phyloP scores from a whole-genome alignment of 2,797 vertebrate species.

The Enteromius mattozi region DNA sequence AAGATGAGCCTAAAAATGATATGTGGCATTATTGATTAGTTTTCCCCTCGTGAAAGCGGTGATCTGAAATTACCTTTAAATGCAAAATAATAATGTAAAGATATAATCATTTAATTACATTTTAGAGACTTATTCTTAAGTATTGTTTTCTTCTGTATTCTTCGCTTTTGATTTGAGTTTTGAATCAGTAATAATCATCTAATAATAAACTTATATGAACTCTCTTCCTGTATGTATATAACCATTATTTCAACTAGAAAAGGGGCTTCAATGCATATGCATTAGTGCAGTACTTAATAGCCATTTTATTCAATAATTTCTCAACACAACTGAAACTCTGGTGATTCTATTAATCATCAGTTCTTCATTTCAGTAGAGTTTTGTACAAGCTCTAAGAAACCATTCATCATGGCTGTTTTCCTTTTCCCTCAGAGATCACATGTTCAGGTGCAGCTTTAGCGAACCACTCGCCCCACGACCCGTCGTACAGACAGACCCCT shows the following conservation, averaged over 20 bases:
- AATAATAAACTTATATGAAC: neutral
- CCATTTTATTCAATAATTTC: neutral
- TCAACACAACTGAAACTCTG: neutral
- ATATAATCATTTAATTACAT: neutral
- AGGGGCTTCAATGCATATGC: neutral
- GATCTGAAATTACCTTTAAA: neutral
- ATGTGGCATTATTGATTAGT: neutral
- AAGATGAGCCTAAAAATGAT: neutral
- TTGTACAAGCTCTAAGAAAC: neutral
- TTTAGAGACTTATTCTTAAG: neutral
- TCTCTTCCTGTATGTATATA: neutral
- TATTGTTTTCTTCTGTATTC: neutral
- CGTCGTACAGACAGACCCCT: constrained; percentile 87
- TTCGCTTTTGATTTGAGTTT: neutral
- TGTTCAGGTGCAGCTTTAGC: constrained; percentile 80
- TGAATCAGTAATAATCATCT: neutral
- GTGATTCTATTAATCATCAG: neutral
- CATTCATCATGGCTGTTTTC: constrained; percentile 58
- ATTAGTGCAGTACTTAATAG: neutral
- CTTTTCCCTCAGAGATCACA: constrained; percentile 80
- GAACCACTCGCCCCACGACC: constrained; percentile 95
- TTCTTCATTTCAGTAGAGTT: neutral
- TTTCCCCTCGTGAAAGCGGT: neutral
- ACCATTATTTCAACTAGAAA: neutral
- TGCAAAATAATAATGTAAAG: neutral